These are phyloP conservation scores for Anseranas semipalmata DNA, from an alignment of 2,113 vertebrate genomes.

Conservation along the genomic window DNA sequence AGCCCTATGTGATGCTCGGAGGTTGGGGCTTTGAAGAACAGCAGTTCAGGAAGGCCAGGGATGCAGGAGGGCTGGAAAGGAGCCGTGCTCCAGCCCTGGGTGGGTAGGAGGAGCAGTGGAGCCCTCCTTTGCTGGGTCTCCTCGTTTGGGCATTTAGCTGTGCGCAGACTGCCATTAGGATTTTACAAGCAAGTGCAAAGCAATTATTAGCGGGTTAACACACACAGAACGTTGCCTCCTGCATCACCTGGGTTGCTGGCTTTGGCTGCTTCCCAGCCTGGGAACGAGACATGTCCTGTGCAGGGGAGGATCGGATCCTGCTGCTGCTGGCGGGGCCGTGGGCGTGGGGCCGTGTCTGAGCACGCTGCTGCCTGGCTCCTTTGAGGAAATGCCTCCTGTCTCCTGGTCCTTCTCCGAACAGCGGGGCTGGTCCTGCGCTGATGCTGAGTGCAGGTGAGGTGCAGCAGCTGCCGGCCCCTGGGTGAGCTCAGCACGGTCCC, in stretches of 20 bases:
- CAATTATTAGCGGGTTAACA: neutral
- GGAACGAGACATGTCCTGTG: neutral
- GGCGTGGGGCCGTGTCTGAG: neutral
- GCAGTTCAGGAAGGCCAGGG: rapidly evolving
- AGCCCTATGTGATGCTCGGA: rapidly evolving
- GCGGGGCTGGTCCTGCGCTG: neutral
- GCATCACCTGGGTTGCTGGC: rapidly evolving
- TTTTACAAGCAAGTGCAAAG: neutral
- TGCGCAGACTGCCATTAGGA: neutral
- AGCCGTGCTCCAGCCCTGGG: neutral
- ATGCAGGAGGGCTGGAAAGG: neutral
- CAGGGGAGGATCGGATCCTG: neutral
- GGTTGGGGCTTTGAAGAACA: neutral
- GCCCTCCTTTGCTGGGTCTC: neutral
- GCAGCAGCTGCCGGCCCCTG: neutral
- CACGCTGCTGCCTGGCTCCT: neutral
- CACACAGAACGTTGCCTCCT: rapidly evolving
- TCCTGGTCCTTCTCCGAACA: neutral
- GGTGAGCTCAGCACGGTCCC: neutral
- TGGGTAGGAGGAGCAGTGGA: neutral
- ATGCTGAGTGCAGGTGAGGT: rapidly evolving
- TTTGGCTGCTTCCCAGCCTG: neutral
- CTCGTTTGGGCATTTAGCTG: neutral
- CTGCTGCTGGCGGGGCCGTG: neutral
- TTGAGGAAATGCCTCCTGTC: neutral